These are phyloP conservation scores for Abrostola tripartita DNA, from an alignment of 2,888 invertebrate species.

Conservation along the genomic window DNA sequence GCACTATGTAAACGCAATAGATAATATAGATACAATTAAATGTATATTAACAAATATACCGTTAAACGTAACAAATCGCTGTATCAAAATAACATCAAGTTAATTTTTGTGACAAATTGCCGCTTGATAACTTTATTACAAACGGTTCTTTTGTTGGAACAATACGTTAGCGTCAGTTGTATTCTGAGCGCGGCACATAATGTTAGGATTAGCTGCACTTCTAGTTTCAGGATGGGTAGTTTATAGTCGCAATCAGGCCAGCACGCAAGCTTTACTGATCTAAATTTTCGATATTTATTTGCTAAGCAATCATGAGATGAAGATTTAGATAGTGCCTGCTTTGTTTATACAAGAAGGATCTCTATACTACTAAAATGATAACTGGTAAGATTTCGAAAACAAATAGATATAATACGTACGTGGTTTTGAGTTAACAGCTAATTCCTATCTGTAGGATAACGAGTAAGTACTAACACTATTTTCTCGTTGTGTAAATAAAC, in stretches of 20 bases:
- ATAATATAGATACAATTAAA: conserved; percentile 18
- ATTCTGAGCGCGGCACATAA: conserved; percentile 41
- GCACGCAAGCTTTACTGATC: conserved; percentile 55
- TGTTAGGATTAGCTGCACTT: conserved; percentile 51
- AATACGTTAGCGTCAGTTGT: conserved; percentile 33
- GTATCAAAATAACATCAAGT: conserved; percentile 11
- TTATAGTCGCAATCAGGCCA: conserved; percentile 55
- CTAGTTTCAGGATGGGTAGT: conserved; percentile 52
- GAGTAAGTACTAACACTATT: conserved; percentile 22
- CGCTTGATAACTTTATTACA: conserved; percentile 21
- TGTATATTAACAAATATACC: conserved; percentile 17
- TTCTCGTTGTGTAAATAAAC: conserved; percentile 40
- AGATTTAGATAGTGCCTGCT: conserved; percentile 47
- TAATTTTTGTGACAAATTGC: conserved; percentile 25
- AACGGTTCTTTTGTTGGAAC: conserved; percentile 20
- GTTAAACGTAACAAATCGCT: conserved; percentile 25
- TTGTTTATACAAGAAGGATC: conserved; percentile 38
- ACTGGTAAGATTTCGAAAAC: conserved; percentile 24
- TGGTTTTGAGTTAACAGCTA: conserved; percentile 28
- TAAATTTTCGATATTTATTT: conserved; percentile 57
- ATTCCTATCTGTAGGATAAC: conserved; percentile 29
- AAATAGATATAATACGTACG: conserved; percentile 20
- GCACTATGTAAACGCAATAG: conserved; percentile 26
- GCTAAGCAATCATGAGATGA: conserved; percentile 50
- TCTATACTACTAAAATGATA: conserved; percentile 32